Evolutionary conservation across 2,113 vertebrate species (phyloP).

Genomic region (Triplophysa siluroides): DNA sequence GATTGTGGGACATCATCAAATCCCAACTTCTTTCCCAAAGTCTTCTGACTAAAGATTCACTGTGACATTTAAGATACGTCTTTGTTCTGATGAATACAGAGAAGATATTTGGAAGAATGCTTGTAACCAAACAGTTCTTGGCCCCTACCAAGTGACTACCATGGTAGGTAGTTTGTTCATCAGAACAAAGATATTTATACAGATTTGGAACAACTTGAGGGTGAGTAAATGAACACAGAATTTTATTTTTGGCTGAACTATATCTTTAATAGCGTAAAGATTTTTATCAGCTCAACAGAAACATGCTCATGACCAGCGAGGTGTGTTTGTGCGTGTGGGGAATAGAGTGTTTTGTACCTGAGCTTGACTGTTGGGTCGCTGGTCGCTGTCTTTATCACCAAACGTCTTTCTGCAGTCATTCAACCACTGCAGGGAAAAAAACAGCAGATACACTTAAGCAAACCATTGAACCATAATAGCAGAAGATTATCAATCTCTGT

Average conservation of each 20-base stretch:
- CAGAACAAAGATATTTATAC: too few relatives aligned
- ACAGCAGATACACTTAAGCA: slow-evolving; percentile 5
- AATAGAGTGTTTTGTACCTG: slow-evolving; percentile 78
- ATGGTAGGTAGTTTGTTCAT: too few relatives aligned
- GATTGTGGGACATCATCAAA: neutral
- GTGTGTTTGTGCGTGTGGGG: too few relatives aligned
- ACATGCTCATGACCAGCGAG: too few relatives aligned
- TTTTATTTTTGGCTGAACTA: too few relatives aligned
- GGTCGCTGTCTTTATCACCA: slow-evolving; percentile 82
- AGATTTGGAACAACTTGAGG: too few relatives aligned
- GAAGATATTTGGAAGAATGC: too few relatives aligned
- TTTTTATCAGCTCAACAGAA: neutral
- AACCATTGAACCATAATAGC: neutral
- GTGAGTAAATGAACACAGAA: too few relatives aligned
- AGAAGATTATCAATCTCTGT: neutral
- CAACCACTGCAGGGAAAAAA: slow-evolving; percentile 80
- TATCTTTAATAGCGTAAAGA: too few relatives aligned
- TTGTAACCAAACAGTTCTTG: too few relatives aligned
- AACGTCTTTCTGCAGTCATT: slow-evolving; percentile 96
- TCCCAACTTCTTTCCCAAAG: neutral
- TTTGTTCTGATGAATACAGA: too few relatives aligned
- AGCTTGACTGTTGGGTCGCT: slow-evolving; percentile 79
- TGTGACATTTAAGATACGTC: neutral
- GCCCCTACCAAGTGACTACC: too few relatives aligned
- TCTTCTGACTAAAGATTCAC: neutral